Evolutionary conservation across 92 coral and sea anemone species (phyloP), one percentile per base, ranked within the genome.

Genomic region (Palythoa grandis): DNA sequence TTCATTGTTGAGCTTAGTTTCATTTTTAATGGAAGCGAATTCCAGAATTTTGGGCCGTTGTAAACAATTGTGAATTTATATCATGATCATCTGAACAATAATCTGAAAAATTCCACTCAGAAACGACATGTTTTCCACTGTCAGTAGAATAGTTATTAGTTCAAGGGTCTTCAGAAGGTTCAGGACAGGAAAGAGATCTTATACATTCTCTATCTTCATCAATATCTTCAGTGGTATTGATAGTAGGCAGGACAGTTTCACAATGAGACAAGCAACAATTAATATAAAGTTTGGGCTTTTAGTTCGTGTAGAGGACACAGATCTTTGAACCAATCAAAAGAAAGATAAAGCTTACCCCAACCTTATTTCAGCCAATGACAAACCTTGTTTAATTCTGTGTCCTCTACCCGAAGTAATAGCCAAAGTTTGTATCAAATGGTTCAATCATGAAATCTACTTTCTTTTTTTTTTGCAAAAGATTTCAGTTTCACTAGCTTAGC

Each of bases 11-110:
- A n/a, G n/a, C n/a, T n/a, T n/a, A n/a, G n/a, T n/a, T n/a, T n/a
- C n/a, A n/a, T n/a, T n/a, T n/a, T n/a, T n/a, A n/a, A n/a, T n/a
- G n/a, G n/a, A n/a, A n/a, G n/a, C n/a, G n/a, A n/a, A n/a, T n/a
- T n/a, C n/a, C n/a, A n/a, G n/a, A n/a, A n/a, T n/a, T n/a, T n/a
- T n/a, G n/a, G n/a, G n/a, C n/a, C n/a, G n/a, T n/a, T n/a, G n/a
- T n/a, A n/a, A n/a, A n/a, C n/a, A n/a, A n/a, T n/a, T n/a, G n/a
- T n/a, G n/a, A n/a, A n/a, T n/a, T n/a, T n/a, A n/a, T n/a, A n/a
- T n/a, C 86, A 86, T 86, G 65, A 20, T 86, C 86, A 77, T 86
- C 86, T 52, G 86, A 76, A 76, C 23, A 86, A 17, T 19, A 54
- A 19, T 77, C 86, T 0, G 72, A 14, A 85, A 24, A 19, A 75